Evolutionary conservation across 2,888 invertebrate genomes (phyloP), one percentile per base, ranked within the genome.

Genomic region (Pseudolycoriella hygida): DNA sequence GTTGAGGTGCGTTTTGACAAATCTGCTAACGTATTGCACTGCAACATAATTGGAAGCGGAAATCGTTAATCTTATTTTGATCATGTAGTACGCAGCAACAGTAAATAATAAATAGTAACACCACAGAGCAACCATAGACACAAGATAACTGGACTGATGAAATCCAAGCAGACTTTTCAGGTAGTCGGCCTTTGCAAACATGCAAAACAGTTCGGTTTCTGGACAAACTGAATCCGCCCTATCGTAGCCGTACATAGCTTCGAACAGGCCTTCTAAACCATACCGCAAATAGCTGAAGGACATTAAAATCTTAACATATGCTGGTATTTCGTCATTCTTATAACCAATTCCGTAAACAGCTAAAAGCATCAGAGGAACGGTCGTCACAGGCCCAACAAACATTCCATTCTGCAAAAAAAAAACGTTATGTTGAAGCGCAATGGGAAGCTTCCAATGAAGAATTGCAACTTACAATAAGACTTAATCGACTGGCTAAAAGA

Each of bases 291-390:
- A 92, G 48, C 89, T 90, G 44, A 81, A 71, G 51, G 85, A 81
- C 67, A 92, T 80, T 1, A 85, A 69, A 55, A 90, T 67, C 51
- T 76, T 73, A 60, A 93, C 78, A 52, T 83, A 72, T 0, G 76
- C 59, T 0, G 92, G 81, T 17, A 84, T 56, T 43, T 59, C 72
- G 1, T 72, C 68, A n/a, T 71, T 69, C 1, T 83, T 85, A 48
- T 77, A 78, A 4, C 93, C 93, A 55, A 93, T 80, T 25, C 93
- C 86, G 57, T 85, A 84, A 1, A 81, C 84, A 4, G 92, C 83
- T 42, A 93, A 70, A 46, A 94, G 64, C 74, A 94, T 85, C 11
- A 94, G 67, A 0, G 93, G 93, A 4, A 92, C 92, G 44, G 81
- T 73, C 47, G 83, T 58, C 1, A 86, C 83, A 14, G 94, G 92